Evolutionary conservation across 2,888 invertebrate genomes (phyloP).

Genomic region (Perdita meconis): DNA sequence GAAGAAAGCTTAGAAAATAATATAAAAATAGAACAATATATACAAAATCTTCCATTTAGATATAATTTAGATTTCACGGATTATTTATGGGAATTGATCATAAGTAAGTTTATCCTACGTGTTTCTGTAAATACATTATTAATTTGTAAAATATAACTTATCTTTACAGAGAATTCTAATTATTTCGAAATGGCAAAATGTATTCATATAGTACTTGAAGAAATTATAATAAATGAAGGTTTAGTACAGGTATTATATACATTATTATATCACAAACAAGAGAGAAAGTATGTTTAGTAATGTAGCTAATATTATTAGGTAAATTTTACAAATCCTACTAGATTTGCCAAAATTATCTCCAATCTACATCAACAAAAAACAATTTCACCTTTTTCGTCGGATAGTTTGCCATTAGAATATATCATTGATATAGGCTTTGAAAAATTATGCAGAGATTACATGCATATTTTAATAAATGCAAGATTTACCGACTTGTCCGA

Average conservation of each 20-base stretch:
- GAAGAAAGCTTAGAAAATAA: conserved; percentile 58
- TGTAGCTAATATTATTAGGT: conserved; percentile 28
- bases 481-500: conserved; percentile 69
- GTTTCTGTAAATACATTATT: neutral
- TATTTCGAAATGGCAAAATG: conserved; percentile 70
- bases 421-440: conserved; percentile 78
- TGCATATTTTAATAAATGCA: conserved; percentile 71
- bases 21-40: conserved; percentile 59
- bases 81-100: conserved; percentile 72
- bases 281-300: conserved; percentile 12
- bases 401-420: conserved; percentile 76
- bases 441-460: conserved; percentile 77
- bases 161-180: conserved; percentile 54
- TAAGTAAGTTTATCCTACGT: conserved; percentile 47
- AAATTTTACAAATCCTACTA: conserved; percentile 69
- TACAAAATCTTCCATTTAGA: conserved; percentile 65
- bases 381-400: conserved; percentile 67
- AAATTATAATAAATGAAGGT: conserved; percentile 61
- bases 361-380: conserved; percentile 52
- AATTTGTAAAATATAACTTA: conserved; percentile 17
- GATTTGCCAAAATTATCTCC: conserved; percentile 67
- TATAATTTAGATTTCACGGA: conserved; percentile 75
- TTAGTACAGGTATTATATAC: conserved; percentile 68
- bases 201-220: conserved; percentile 67
- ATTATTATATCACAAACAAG: conserved; percentile 52